These are phyloP conservation scores for Epistrophe grossulariae DNA, from an alignment of 2,888 invertebrate species.

Conservation along the genomic window DNA sequence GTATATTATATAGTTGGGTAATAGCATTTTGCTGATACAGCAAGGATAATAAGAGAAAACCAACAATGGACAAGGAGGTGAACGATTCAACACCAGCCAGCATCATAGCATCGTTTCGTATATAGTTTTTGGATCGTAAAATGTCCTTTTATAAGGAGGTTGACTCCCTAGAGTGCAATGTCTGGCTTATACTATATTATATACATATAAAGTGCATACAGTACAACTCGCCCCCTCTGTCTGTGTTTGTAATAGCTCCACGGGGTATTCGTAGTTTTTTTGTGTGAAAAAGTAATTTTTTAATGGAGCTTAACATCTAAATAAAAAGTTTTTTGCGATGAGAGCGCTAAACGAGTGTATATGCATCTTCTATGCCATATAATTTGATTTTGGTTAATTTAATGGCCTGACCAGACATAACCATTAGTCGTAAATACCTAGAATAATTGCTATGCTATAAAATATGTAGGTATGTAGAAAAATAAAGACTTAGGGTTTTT, in stretches of 20 bases:
- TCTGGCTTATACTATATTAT: conserved; percentile 11
- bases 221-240: not conserved
- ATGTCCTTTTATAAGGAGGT: conserved; percentile 30
- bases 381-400: conserved; percentile 25
- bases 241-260: conserved; percentile 8
- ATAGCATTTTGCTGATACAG: conserved; percentile 40
- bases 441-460: not conserved
- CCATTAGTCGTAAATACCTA: conserved; percentile 20
- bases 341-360: not conserved
- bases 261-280: conserved; percentile 20
- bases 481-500: not conserved
- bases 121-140: conserved; percentile 42
- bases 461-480: not conserved
- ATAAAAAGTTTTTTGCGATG: conserved; percentile 32
- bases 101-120: not conserved
- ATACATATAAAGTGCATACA: conserved; percentile 2
- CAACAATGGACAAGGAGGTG: conserved; percentile 17
- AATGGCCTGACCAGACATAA: conserved; percentile 15
- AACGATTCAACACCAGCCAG: conserved; percentile 24
- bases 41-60: conserved; percentile 18
- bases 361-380: not conserved
- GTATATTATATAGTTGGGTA: not conserved
- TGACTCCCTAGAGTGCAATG: conserved; percentile 48
- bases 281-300: conserved; percentile 47
- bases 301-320: conserved; percentile 47